Conservation (phyloP, 92 coral and sea anemone genomes). For the Umimayanthus kanabou region DNA sequence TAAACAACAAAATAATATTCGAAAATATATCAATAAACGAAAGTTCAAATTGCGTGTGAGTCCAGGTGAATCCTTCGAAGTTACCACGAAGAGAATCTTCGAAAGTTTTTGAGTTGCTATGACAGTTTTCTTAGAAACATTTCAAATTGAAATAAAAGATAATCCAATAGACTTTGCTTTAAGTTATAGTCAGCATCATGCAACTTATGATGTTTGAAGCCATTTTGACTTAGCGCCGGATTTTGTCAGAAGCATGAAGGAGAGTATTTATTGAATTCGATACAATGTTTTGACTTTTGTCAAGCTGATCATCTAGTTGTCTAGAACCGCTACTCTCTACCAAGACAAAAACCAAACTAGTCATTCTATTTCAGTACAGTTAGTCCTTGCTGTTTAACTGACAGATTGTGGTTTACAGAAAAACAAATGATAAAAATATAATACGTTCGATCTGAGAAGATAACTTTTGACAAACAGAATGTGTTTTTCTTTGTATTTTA, state of each 20-base stretch:
- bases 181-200: not conserved
- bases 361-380: not conserved
- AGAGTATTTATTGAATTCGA: not conserved
- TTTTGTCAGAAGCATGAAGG: not conserved
- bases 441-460: not conserved
- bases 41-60: too few relatives aligned
- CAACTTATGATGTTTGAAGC: not conserved
- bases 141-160: not conserved
- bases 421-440: not conserved
- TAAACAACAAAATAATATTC: not conserved
- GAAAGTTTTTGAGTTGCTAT: not conserved
- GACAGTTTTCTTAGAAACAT: not conserved
- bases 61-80: not conserved
- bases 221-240: not conserved
- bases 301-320: not conserved
- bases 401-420: not conserved
- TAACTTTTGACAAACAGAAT: too few relatives aligned
- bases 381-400: not conserved
- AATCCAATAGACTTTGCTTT: not conserved
- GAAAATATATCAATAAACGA: not conserved
- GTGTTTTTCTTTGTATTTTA: not conserved
- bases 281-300: not conserved
- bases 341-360: not conserved
- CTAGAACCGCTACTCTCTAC: not conserved
- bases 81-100: not conserved